phyloP scores from a whole-genome alignment of 2,797 vertebrate species.

The Emys orbicularis region DNA sequence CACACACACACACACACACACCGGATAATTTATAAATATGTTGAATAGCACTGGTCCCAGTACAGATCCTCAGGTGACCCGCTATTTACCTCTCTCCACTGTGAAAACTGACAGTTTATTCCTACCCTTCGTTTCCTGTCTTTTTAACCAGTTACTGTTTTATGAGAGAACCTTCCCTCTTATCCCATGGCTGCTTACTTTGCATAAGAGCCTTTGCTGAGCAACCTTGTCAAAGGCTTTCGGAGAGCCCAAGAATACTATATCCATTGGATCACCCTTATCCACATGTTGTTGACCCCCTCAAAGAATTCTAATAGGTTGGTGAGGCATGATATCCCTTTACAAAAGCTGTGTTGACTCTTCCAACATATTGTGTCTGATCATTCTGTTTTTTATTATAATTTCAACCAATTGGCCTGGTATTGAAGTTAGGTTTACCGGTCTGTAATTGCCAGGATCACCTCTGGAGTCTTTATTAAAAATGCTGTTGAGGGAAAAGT shows the following conservation, averaged over 20 bases:
- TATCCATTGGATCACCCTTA: not conserved
- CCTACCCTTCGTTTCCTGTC: not conserved
- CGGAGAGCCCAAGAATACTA: not conserved
- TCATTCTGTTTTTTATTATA: not conserved
- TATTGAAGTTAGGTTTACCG: not conserved
- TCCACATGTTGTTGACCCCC: not conserved
- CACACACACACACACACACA: too few species aligned
- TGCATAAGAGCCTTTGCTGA: not conserved
- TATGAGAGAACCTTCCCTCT: not conserved
- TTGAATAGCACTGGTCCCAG: not conserved
- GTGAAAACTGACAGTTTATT: not conserved
- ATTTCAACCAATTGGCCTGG: not conserved
- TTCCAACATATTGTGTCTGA: not conserved
- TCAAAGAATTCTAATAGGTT: not conserved
- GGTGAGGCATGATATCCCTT: not conserved
- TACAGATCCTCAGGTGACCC: not conserved
- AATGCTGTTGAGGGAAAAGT: not conserved
- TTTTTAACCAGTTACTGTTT: not conserved
- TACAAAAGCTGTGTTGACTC: not conserved
- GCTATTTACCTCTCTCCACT: not conserved
- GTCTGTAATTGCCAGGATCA: not conserved
- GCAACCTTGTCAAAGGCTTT: not conserved
- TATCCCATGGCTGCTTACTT: not conserved
- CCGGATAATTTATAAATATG: too few species aligned
- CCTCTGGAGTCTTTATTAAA: not conserved